Evolutionary conservation across 2,113 vertebrate genomes (phyloP).

Genomic region (Naja naja): DNA sequence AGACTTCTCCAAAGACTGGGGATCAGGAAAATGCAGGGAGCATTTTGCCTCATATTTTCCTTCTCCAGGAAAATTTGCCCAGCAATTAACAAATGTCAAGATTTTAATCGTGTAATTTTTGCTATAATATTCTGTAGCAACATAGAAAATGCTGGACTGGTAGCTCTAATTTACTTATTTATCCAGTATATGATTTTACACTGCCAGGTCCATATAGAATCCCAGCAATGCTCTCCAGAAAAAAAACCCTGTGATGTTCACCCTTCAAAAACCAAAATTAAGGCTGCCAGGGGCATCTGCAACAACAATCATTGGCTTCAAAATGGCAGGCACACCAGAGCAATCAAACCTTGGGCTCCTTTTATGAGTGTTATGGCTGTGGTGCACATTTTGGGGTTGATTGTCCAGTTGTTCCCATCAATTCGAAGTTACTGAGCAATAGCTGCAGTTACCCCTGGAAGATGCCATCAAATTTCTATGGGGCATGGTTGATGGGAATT

Average conservation of each 20-base stretch:
- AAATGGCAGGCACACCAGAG: not conserved
- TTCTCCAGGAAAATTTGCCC: not conserved
- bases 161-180: not conserved
- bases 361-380: not conserved
- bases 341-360: not conserved
- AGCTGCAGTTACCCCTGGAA: not conserved
- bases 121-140: not conserved
- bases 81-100: not conserved
- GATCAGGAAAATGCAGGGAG: not conserved
- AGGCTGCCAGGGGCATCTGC: not conserved
- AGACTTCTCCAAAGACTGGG: not conserved
- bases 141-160: not conserved
- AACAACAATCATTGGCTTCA: not conserved
- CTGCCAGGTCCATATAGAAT: not conserved
- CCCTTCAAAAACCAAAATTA: not conserved
- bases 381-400: not conserved
- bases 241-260: not conserved
- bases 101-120: not conserved
- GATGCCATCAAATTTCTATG: not conserved
- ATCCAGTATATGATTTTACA: not conserved
- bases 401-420: not conserved
- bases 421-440: not conserved
- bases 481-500: not conserved
- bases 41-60: not conserved
- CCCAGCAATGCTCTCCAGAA: not conserved